A percentile compares a stretch with the other conserved stretches of the same genome.
Conservation (phyloP, 2,113 vertebrate species). For the Motacilla tschutschensis region DNA sequence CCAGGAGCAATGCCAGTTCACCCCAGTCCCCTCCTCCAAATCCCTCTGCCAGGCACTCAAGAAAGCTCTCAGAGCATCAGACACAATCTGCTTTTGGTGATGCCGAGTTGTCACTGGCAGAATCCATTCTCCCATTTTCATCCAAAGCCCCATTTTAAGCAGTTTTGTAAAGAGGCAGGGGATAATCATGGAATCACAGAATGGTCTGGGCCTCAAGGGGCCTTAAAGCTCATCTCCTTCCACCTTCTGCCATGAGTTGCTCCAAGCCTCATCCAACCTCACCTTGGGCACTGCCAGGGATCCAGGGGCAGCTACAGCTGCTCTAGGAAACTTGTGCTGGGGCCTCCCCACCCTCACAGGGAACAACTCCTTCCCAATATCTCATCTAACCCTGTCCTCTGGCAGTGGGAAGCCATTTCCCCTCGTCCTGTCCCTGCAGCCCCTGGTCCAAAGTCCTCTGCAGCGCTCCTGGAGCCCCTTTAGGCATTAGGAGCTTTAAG, state of each 20-base stretch:
- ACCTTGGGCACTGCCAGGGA: not conserved
- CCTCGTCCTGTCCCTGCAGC: not conserved
- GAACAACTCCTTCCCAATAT: not conserved
- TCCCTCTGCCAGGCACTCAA: not conserved
- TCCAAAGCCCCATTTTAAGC: not conserved
- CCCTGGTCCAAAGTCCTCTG: not conserved
- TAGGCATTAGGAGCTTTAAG: not conserved
- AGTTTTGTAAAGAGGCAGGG: not conserved
- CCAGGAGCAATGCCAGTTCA: not conserved
- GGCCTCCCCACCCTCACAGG: fast-evolving
- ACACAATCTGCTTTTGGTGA: not conserved
- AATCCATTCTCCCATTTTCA: not conserved
- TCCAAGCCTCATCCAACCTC: fast-evolving
- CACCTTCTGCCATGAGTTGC: not conserved
- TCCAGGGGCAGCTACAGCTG: not conserved
- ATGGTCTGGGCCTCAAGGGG: not conserved
- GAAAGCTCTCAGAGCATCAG: not conserved
- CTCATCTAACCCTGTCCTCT: not conserved
- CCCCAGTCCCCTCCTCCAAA: not conserved
- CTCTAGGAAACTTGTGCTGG: not conserved
- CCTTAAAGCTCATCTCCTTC: not conserved
- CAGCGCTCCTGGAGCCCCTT: not conserved
- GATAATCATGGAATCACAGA: not conserved
- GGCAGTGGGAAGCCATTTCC: not conserved
- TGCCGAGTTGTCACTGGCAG: fast-evolving